Evolutionary conservation across 2,797 vertebrate genomes (phyloP).

Genomic region (Esox masquinongy): DNA sequence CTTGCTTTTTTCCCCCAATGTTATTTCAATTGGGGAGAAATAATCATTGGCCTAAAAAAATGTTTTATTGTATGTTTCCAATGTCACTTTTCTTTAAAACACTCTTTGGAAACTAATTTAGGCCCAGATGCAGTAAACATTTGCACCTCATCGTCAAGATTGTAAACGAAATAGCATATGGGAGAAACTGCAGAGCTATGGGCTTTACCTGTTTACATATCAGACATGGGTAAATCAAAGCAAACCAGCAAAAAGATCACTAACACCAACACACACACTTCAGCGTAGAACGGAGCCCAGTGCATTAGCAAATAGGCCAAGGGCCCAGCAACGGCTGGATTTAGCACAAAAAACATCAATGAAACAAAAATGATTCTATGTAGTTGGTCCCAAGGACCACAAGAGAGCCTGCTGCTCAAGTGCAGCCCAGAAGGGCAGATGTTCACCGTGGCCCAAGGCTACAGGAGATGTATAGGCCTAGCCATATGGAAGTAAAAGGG

Average conservation of each 20-base stretch:
- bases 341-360: conserved; percentile 32
- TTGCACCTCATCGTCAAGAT: conserved; percentile 65
- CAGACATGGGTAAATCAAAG: conserved; percentile 69
- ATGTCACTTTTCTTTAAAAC: conserved; percentile 13
- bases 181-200: conserved; percentile 62
- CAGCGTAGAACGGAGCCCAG: neutral
- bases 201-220: conserved; percentile 65
- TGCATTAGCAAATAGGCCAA: neutral
- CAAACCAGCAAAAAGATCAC: conserved; percentile 48
- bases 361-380: conserved; percentile 55
- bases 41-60: conserved; percentile 17
- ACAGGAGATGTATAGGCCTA: conserved; percentile 76
- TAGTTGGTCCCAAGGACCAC: conserved; percentile 51
- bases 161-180: conserved; percentile 42
- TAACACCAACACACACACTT: conserved; percentile 31
- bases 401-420: conserved; percentile 51
- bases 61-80: neutral
- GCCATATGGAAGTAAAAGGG: conserved; percentile 81
- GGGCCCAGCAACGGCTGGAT: neutral
- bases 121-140: conserved; percentile 29
- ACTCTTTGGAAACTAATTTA: conserved; percentile 37
- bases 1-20: conserved; percentile 16
- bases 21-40: neutral
- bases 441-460: conserved; percentile 75
- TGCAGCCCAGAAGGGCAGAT: conserved; percentile 72